Evolutionary conservation across 2,113 vertebrate genomes (phyloP).

Genomic region (Argyrosomus japonicus): DNA sequence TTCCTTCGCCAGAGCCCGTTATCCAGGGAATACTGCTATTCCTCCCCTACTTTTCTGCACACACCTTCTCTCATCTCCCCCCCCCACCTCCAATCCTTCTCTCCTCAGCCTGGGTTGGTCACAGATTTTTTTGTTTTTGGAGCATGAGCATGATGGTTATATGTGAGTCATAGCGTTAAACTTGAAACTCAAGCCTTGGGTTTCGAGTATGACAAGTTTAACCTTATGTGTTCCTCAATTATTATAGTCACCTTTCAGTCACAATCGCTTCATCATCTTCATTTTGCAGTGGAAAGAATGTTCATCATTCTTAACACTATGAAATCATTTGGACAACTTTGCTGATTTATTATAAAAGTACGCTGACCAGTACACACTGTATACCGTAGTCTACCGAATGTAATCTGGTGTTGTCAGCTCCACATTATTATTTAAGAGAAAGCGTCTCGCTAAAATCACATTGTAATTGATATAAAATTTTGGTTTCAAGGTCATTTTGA

Average conservation of each 20-base stretch:
- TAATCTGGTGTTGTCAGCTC: constrained; percentile 17
- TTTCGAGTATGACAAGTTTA: constrained; percentile 60
- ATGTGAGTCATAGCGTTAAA: constrained; percentile 67
- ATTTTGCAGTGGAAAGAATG: constrained; percentile 38
- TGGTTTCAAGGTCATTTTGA: constrained; percentile 1
- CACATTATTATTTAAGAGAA: background rate
- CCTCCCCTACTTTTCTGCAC: constrained; percentile 80
- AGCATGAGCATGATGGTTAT: constrained; percentile 56
- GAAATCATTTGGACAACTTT: constrained; percentile 55
- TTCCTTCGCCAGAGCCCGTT: constrained; percentile 82
- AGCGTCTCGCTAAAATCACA: background rate
- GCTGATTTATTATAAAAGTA: constrained; percentile 36
- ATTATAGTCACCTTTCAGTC: constrained; percentile 56
- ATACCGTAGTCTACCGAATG: background rate
- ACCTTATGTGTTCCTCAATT: constrained; percentile 54
- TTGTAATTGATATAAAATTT: constrained; percentile 3
- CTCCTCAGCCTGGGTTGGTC: constrained; percentile 62
- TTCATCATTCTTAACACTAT: constrained; percentile 32
- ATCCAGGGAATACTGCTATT: constrained; percentile 80
- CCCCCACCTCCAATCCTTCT: constrained; percentile 40
- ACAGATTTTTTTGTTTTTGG: constrained; percentile 71
- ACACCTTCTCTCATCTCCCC: constrained; percentile 78
- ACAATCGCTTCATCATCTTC: constrained; percentile 47
- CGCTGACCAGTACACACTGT: constrained; percentile 6
- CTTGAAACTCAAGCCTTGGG: constrained; percentile 44